These are phyloP conservation scores for Ennomos quercinarius DNA, from an alignment of 2,888 invertebrate species.

Conservation along the genomic window DNA sequence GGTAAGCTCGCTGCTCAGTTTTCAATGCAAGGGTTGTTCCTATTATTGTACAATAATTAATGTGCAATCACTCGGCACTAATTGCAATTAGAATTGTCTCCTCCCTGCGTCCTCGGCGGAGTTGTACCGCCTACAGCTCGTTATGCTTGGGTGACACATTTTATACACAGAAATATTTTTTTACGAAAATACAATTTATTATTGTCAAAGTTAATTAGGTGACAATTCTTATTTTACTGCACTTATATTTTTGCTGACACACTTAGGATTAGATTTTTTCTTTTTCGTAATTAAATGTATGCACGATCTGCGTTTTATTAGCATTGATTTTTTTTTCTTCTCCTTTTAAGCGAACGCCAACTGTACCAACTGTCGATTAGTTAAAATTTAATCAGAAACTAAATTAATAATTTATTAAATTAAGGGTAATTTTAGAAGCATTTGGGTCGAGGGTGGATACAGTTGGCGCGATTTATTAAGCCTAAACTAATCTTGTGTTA, in stretches of 20 bases:
- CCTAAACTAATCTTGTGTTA: constrained; percentile 81
- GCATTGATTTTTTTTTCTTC: constrained; percentile 64
- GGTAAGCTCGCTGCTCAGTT: constrained; percentile 18
- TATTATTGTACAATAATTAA: constrained; percentile 32
- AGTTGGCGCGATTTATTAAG: constrained; percentile 60
- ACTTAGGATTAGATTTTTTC: constrained; percentile 75
- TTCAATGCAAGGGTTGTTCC: constrained; percentile 29
- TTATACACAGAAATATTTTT: constrained; percentile 85
- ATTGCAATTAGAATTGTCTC: constrained; percentile 34
- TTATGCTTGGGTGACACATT: constrained; percentile 81
- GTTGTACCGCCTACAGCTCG: constrained; percentile 64
- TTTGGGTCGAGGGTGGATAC: constrained; percentile 56
- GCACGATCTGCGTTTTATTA: constrained; percentile 84
- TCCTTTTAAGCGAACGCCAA: constrained; percentile 53
- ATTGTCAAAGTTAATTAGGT: constrained; percentile 82
- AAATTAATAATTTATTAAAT: constrained; percentile 63
- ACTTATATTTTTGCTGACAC: constrained; percentile 84
- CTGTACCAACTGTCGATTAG: constrained; percentile 57
- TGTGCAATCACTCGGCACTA: constrained; percentile 13
- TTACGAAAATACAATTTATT: constrained; percentile 78
- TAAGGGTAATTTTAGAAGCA: constrained; percentile 51
- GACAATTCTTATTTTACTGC: constrained; percentile 82
- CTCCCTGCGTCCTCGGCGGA: constrained; percentile 52
- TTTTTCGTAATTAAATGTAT: constrained; percentile 79
- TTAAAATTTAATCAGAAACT: constrained; percentile 54